Evolutionary conservation across 1,140 invertebrate species (phyloP).

Genomic region (Drosophila chauvacae): DNA sequence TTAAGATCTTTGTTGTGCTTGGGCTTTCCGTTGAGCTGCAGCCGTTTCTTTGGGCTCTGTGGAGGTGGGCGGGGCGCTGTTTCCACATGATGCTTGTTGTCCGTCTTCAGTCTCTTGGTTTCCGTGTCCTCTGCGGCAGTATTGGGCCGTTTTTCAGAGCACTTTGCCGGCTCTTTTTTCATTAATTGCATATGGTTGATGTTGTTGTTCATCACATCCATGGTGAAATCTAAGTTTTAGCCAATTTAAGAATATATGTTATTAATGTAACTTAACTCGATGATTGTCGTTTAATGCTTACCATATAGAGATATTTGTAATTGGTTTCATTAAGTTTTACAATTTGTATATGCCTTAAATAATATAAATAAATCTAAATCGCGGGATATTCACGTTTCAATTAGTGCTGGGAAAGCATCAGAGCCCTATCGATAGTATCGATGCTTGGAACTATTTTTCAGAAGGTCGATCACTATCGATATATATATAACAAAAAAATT

Average conservation of each 20-base stretch:
- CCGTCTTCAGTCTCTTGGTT: constrained; percentile 47
- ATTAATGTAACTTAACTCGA: background rate
- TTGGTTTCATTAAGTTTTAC: background rate
- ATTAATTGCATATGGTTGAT: constrained; percentile 34
- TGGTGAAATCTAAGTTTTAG: constrained; percentile 11
- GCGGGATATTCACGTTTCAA: background rate
- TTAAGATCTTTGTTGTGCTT: constrained; percentile 41
- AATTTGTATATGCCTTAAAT: background rate
- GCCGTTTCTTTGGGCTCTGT: constrained; percentile 56
- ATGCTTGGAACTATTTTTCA: too few species aligned
- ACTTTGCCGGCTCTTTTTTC: constrained; percentile 2
- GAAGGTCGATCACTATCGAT: too few species aligned
- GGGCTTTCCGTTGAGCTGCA: constrained; percentile 36
- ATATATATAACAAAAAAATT: too few species aligned
- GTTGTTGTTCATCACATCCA: constrained; percentile 62
- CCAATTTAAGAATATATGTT: background rate
- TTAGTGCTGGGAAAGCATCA: background rate
- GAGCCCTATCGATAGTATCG: too few species aligned
- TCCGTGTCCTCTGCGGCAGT: constrained; percentile 5
- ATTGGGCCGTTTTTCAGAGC: constrained; percentile 28
- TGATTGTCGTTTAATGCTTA: background rate
- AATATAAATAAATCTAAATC: background rate
- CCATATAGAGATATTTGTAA: background rate
- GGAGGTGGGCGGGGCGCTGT: constrained; percentile 4
- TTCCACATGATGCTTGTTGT: background rate